phyloP scores from a whole-genome alignment of 2,888 invertebrate genomes.

The Linnaemya vulpina region DNA sequence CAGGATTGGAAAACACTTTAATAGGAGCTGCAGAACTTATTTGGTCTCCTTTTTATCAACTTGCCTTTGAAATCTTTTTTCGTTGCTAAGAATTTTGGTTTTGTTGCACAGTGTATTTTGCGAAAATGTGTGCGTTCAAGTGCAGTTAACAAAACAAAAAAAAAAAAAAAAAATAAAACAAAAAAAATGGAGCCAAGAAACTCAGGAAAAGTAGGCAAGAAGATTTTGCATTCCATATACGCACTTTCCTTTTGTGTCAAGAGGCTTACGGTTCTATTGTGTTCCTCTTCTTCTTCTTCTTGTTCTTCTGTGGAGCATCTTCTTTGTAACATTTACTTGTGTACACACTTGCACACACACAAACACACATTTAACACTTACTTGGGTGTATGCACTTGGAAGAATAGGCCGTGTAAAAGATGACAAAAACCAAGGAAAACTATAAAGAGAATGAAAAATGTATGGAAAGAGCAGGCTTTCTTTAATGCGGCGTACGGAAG shows the following conservation, averaged over 20 bases:
- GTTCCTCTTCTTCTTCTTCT: not conserved
- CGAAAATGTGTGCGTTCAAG: not conserved
- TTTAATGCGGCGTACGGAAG: too few species aligned
- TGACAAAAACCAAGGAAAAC: constrained; percentile 34
- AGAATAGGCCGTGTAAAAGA: constrained; percentile 60
- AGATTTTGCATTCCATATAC: constrained; percentile 7
- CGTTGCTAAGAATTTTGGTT: too few species aligned
- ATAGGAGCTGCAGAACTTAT: too few species aligned
- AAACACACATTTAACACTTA: constrained; percentile 8
- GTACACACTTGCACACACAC: not conserved
- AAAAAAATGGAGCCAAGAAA: too few species aligned
- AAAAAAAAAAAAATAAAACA: too few species aligned
- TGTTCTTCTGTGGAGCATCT: not conserved
- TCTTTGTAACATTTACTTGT: not conserved
- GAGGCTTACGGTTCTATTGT: constrained; percentile 2
- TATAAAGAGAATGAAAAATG: not conserved
- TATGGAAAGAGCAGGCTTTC: not conserved
- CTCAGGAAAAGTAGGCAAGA: too few species aligned
- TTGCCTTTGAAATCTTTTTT: too few species aligned
- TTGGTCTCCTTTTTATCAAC: too few species aligned
- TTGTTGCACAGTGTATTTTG: not conserved
- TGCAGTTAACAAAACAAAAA: not conserved
- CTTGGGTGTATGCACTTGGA: constrained; percentile 30
- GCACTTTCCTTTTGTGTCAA: constrained; percentile 49
- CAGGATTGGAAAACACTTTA: too few species aligned